Evolutionary conservation across 2,888 invertebrate genomes (phyloP).

Genomic region (Athalia rosae): DNA sequence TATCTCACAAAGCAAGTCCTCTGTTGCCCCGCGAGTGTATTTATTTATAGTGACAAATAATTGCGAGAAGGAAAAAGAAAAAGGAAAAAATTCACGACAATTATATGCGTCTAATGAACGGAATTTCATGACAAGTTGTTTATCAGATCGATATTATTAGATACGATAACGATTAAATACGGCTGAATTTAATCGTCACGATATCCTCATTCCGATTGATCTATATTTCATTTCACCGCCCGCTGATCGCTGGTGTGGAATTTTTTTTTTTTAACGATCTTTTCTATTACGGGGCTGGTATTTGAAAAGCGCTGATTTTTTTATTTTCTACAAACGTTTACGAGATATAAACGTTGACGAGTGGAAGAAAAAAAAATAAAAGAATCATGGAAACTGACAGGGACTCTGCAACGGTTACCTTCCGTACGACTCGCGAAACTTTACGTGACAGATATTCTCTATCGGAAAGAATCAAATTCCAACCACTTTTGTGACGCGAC

Average conservation of each 20-base stretch:
- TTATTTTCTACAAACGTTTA: background rate
- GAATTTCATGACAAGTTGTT: background rate
- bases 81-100: too few species aligned
- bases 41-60: background rate
- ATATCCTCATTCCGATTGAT: background rate
- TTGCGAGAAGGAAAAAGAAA: background rate
- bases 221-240: background rate
- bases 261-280: background rate
- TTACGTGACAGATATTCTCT: too few species aligned
- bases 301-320: background rate
- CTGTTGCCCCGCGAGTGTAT: background rate
- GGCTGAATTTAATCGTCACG: background rate
- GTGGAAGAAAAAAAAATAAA: too few species aligned
- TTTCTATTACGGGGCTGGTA: background rate
- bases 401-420: too few species aligned
- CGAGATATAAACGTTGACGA: too few species aligned
- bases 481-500: conserved; percentile 6
- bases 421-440: too few species aligned
- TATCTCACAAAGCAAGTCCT: background rate
- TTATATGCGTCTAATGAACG: background rate
- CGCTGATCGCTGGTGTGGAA: background rate
- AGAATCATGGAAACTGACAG: too few species aligned
- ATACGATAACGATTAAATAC: background rate
- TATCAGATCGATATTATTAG: background rate
- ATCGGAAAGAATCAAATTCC: background rate